Percentiles rank a stretch among this genome's conserved stretches.
These are phyloP conservation scores for Capitulum mitella DNA, from an alignment of 2,888 invertebrate genomes.

Conservation along the genomic window DNA sequence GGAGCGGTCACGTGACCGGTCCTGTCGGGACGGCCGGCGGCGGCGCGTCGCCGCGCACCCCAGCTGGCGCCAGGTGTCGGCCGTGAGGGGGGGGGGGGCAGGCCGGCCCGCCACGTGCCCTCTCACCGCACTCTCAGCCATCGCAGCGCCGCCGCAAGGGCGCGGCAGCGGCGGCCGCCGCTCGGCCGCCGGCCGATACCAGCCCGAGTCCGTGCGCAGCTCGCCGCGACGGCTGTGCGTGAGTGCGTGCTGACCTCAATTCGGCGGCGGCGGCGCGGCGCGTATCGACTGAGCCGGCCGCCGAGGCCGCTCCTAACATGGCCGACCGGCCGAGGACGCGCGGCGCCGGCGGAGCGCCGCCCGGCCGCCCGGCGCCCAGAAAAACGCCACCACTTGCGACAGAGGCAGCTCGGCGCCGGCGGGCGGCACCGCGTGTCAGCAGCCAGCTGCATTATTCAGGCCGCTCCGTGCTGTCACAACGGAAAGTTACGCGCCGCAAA, in stretches of 20 bases:
- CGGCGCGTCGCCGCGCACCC: neutral
- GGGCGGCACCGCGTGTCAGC: too few relatives aligned
- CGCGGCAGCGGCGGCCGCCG: neutral
- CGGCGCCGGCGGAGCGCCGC: neutral
- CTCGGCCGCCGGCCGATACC: neutral
- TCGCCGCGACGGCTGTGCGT: neutral
- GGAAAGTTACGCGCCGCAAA: too few relatives aligned
- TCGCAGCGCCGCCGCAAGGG: neutral
- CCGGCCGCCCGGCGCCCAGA: neutral
- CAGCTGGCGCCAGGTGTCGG: neutral
- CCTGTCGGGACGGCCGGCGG: neutral
- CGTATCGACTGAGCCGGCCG: slow-evolving; percentile 17
- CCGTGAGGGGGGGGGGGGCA: neutral
- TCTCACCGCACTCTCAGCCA: neutral
- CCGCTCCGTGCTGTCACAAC: too few relatives aligned
- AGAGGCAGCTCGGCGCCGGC: neutral
- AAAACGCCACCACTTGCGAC: neutral
- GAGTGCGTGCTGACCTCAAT: slow-evolving; percentile 20
- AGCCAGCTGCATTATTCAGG: too few relatives aligned
- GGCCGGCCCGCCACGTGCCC: neutral
- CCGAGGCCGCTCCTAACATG: neutral
- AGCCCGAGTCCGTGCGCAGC: neutral
- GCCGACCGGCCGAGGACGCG: neutral
- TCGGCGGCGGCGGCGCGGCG: neutral
- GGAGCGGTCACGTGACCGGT: neutral